Evolutionary conservation across 1,140 invertebrate genomes (phyloP), one percentile per base, ranked within the genome.

Genomic region (Cardiocondyla obscurior): DNA sequence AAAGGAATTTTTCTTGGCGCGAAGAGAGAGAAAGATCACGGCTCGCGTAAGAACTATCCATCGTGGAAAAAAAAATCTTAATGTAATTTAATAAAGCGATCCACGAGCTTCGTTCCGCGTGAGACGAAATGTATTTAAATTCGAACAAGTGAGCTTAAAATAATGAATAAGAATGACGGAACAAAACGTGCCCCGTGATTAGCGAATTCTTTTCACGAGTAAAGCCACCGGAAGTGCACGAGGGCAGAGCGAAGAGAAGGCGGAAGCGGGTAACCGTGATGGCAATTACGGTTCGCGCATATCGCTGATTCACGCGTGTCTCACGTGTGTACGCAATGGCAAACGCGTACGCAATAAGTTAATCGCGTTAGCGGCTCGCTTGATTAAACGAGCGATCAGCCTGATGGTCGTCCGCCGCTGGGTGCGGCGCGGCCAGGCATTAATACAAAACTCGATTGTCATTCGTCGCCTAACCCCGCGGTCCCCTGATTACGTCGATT

Each of bases 361-460:
- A 89, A 89, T 88, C 86, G 84, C 53, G 86, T 88, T 88, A 88
- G 86, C 86, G 81, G 81, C 79, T 82, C 69, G 81, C 33, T 88
- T 89, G 87, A 89, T 89, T 89, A 89, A 89, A 89, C 87, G 86
- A 89, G 85, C 87, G 87, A 88, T 88, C 87, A 88, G 84, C 46
- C 84, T 88, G 86, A 88, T 86, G 86, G 67, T 28, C 53, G 55
- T 42, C 77, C 57, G 69, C 74, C 58, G 25, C n/a, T 85, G 86
- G 87, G 87, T 55, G 87, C 87, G 87, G 87, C 86, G 44, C 49
- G 10, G 44, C 33, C 73, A 62, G 70, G 46, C 84, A 88, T 88
- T 88, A 88, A 88, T 88, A 88, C 84, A 83, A 88, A 88, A 88
- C 87, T 88, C 86, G 87, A 88, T 88, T 88, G 87, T 88, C 87